These are phyloP conservation scores for Alligator mississippiensis DNA, from an alignment of 2,113 vertebrate genomes.

Conservation along the genomic window DNA sequence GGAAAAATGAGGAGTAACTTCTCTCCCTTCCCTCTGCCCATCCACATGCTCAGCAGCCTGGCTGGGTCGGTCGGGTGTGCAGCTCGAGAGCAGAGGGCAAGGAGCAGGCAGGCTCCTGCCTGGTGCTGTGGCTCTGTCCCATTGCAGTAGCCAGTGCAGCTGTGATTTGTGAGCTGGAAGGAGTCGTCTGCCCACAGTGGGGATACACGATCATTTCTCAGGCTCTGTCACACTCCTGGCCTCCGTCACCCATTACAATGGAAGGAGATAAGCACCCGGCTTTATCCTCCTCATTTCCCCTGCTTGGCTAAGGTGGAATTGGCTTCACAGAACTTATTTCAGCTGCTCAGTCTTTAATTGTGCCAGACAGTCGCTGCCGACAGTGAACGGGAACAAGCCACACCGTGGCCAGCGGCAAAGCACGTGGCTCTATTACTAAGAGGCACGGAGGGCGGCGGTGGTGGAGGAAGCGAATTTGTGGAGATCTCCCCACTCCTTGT, in stretches of 20 bases:
- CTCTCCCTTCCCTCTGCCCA: too few species aligned
- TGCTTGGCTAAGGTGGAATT: not conserved
- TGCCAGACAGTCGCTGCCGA: not conserved
- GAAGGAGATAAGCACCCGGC: not conserved
- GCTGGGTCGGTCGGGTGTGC: too few species aligned
- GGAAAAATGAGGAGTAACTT: not conserved
- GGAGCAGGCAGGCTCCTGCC: too few species aligned
- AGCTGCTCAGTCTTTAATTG: not conserved
- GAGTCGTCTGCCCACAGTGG: not conserved
- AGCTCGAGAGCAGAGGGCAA: too few species aligned
- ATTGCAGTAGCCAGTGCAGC: not conserved
- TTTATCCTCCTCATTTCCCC: not conserved
- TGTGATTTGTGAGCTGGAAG: not conserved
- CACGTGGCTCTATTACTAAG: not conserved
- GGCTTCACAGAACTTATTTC: not conserved
- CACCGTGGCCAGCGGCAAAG: not conserved
- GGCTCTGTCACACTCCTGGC: not conserved
- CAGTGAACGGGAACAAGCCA: not conserved
- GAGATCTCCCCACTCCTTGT: not conserved
- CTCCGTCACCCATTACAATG: not conserved
- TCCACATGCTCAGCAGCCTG: too few species aligned
- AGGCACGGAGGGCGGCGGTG: not conserved
- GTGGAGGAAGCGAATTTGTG: not conserved
- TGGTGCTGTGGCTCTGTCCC: too few species aligned
- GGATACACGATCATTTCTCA: not conserved